Evolutionary conservation across 2,888 invertebrate genomes (phyloP).

Genomic region (Heliconius aoede): DNA sequence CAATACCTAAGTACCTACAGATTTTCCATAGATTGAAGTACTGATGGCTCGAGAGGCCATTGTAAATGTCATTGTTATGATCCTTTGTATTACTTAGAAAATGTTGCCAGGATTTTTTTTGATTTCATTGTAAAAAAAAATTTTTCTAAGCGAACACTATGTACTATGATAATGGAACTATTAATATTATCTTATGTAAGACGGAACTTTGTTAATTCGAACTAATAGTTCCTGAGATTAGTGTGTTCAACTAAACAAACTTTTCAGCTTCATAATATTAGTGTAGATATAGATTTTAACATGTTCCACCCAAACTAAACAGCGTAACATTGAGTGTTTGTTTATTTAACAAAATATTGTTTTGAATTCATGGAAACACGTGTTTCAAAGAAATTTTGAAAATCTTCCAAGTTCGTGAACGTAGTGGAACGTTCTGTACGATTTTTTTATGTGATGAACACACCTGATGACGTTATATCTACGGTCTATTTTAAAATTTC

Average conservation of each 20-base stretch:
- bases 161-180: no score
- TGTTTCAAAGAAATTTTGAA: constrained; percentile 12
- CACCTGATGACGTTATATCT: neutral
- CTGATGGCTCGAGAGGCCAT: neutral
- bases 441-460: neutral
- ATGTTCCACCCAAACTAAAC: neutral
- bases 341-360: constrained; percentile 20
- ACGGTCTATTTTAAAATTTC: neutral
- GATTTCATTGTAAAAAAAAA: neutral
- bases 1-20: neutral
- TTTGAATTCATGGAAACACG: constrained; percentile 28
- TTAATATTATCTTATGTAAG: no score
- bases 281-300: neutral
- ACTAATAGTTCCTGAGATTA: no score
- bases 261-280: no score
- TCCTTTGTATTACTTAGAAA: constrained; percentile 7
- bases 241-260: no score
- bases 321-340: neutral
- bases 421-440: constrained; percentile 10
- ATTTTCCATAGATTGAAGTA: neutral
- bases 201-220: no score
- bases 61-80: neutral
- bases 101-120: neutral
- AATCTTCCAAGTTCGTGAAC: constrained; percentile 22
- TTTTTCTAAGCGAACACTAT: neutral